Conservation (phyloP, 2,888 invertebrate genomes). For the Drosophila kokeensis region DNA sequence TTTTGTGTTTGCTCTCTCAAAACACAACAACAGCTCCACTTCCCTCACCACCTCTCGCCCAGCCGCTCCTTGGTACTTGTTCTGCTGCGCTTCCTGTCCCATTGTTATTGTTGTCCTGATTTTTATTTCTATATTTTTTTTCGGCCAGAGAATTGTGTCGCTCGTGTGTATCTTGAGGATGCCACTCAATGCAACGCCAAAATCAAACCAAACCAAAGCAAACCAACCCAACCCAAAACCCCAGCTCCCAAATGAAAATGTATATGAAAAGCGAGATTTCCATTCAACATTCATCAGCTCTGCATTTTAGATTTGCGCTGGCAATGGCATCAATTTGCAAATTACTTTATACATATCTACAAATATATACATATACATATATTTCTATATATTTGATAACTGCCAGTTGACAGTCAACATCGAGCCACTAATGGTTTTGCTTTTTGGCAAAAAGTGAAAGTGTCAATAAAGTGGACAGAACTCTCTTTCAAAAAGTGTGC, state of each 20-base stretch:
- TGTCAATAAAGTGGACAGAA: background rate
- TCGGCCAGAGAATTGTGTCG: conserved; percentile 71
- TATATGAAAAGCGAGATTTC: conserved; percentile 53
- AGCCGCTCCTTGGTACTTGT: background rate
- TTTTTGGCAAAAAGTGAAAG: conserved; percentile 48
- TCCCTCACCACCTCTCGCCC: background rate
- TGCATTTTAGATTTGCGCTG: conserved; percentile 23
- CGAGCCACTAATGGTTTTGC: conserved; percentile 19
- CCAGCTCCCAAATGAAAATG: conserved; percentile 45
- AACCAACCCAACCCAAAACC: background rate
- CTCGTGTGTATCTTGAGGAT: conserved; percentile 68
- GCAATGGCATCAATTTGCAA: conserved; percentile 54
- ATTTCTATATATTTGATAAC: background rate
- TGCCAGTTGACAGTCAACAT: conserved; percentile 34
- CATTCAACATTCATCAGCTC: conserved; percentile 24
- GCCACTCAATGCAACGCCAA: conserved; percentile 19
- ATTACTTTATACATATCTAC: background rate
- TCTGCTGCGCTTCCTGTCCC: conserved; percentile 38
- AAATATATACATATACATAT: background rate
- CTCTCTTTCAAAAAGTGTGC: background rate
- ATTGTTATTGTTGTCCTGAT: conserved; percentile 60
- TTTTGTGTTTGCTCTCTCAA: background rate
- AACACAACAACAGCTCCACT: background rate
- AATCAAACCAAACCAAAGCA: background rate
- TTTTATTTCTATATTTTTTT: conserved; percentile 26